phyloP scores from a whole-genome alignment of 1,140 invertebrate species.

The Batillaria attramentaria region DNA sequence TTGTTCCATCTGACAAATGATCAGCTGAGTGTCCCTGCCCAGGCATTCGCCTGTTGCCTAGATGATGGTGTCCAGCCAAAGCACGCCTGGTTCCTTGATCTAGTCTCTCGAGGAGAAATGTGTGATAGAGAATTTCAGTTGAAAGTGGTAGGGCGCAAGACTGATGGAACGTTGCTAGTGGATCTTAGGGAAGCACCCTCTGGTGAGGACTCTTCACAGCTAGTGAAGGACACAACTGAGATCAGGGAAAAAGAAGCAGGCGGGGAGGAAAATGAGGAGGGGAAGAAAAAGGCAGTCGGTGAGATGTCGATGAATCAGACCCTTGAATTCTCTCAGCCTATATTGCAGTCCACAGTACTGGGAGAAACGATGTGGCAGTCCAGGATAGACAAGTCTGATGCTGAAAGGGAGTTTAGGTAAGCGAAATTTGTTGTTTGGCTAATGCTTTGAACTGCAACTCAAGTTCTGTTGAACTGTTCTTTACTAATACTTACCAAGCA shows the following conservation, averaged over 20 bases:
- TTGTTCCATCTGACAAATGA: background rate
- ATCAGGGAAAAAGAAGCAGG: background rate
- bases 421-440: background rate
- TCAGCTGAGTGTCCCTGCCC: background rate
- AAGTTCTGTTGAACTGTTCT: background rate
- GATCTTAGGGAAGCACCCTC: background rate
- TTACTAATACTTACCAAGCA: too few relatives aligned
- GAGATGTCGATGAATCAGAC: background rate
- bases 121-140: background rate
- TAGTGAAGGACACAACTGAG: background rate
- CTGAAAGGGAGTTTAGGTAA: conserved; percentile 10
- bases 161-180: background rate
- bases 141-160: conserved; percentile 18
- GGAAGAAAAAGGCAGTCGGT: background rate
- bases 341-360: conserved; percentile 24
- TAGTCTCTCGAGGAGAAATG: background rate
- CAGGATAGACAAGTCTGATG: background rate
- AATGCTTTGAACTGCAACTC: background rate
- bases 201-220: background rate
- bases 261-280: too few relatives aligned
- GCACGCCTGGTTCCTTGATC: background rate
- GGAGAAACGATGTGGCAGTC: conserved; percentile 27
- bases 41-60: conserved; percentile 17
- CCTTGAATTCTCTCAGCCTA: conserved; percentile 23
- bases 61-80: background rate